Conservation (phyloP, 2,797 vertebrate species). For the Acipenser transmontanus region DNA sequence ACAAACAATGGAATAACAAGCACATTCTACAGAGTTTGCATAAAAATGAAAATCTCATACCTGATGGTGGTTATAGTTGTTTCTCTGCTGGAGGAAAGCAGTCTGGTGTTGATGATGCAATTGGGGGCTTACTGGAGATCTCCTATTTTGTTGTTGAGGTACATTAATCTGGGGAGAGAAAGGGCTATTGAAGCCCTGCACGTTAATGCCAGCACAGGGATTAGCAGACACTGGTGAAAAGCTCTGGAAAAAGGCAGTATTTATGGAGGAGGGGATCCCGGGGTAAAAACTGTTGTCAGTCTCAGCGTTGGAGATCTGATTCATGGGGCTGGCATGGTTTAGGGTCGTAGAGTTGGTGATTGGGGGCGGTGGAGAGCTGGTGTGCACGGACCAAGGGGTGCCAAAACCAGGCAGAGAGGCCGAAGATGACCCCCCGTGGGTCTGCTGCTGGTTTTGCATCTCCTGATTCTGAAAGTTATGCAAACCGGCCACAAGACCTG, state of each 20-base stretch:
- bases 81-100: slow-evolving; percentile 87
- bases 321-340: slow-evolving; percentile 56
- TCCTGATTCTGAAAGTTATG: slow-evolving; percentile 75
- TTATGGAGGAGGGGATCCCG: slow-evolving; percentile 83
- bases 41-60: slow-evolving; percentile 47
- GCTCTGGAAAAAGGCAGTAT: slow-evolving; percentile 90
- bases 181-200: slow-evolving; percentile 73
- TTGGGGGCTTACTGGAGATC: slow-evolving; percentile 86
- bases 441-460: slow-evolving; percentile 61
- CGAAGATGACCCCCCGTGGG: slow-evolving; percentile 70
- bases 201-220: slow-evolving; percentile 76
- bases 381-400: slow-evolving; percentile 92
- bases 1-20: slow-evolving; percentile 8
- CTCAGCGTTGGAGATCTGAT: slow-evolving; percentile 69
- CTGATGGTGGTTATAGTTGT: slow-evolving; percentile 94
- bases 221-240: slow-evolving; percentile 80
- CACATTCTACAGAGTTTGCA: background rate
- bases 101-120: slow-evolving; percentile 80
- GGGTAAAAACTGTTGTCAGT: slow-evolving; percentile 85
- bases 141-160: slow-evolving; percentile 73
- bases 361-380: slow-evolving; percentile 80
- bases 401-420: slow-evolving; percentile 81
- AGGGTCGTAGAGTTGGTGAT: slow-evolving; percentile 43
- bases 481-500: slow-evolving; percentile 73
- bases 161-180: slow-evolving; percentile 83